Conservation (phyloP, 2,113 vertebrate species). For the Corythaeola cristata region DNA sequence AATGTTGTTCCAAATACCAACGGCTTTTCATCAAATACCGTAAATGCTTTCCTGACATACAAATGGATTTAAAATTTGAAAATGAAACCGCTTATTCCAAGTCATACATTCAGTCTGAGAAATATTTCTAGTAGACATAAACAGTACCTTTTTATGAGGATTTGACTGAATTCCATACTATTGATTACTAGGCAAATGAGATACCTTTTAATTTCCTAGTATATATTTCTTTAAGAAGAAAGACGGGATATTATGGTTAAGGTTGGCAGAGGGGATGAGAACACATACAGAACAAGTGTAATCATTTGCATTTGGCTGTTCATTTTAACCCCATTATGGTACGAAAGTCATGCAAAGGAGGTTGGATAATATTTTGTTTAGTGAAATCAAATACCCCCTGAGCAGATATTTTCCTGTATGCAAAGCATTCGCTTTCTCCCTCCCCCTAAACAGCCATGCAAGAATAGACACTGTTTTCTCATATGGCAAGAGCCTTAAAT, state of each 20-base stretch:
- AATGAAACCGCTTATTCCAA: neutral
- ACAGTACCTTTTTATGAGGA: neutral
- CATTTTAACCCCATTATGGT: neutral
- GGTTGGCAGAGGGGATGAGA: neutral
- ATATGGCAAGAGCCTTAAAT: neutral
- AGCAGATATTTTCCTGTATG: slow-evolving; percentile 19
- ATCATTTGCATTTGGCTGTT: slow-evolving; percentile 1
- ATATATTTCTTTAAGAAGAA: neutral
- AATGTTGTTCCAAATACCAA: neutral
- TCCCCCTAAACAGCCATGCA: neutral
- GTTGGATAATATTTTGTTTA: slow-evolving; percentile 46
- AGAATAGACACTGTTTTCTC: neutral
- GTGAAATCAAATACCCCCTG: slow-evolving; percentile 10
- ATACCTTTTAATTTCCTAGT: neutral
- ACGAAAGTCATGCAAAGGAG: neutral
- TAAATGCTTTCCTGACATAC: neutral
- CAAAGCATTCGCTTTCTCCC: slow-evolving; percentile 12
- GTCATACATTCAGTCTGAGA: neutral
- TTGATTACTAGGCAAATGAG: neutral
- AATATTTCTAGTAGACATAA: neutral
- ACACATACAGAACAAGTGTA: neutral
- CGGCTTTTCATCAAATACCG: neutral
- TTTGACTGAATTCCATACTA: neutral
- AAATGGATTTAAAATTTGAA: neutral
- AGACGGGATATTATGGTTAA: neutral